Conservation (phyloP, 1,140 invertebrate species). For the Harpegnathos saltator region DNA sequence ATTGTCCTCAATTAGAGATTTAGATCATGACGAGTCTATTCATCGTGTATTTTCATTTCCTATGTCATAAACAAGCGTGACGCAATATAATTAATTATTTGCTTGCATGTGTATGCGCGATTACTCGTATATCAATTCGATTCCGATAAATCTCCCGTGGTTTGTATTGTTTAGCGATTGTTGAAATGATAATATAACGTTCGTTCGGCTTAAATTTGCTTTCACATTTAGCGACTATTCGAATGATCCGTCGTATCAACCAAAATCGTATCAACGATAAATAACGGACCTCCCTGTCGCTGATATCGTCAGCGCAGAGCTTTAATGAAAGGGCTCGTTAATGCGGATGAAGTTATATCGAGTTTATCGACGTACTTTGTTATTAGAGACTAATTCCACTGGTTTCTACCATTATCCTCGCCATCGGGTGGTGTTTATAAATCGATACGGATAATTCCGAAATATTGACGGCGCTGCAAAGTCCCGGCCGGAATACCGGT, state of each 20-base stretch:
- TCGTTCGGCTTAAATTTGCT: conserved; percentile 51
- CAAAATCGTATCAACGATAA: background rate
- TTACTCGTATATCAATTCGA: background rate
- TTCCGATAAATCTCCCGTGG: background rate
- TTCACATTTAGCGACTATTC: conserved; percentile 11
- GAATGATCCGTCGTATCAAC: conserved; percentile 29
- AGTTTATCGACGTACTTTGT: background rate
- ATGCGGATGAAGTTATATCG: conserved; percentile 12
- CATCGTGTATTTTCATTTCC: background rate
- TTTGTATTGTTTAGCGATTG: conserved; percentile 53
- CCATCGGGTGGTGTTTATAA: conserved; percentile 9
- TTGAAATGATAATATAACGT: background rate
- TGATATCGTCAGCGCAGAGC: background rate
- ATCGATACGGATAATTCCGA: background rate
- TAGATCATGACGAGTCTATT: background rate
- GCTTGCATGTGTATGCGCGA: background rate
- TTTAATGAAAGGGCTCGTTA: conserved; percentile 24
- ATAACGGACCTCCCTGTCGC: conserved; percentile 13
- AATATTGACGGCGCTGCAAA: background rate
- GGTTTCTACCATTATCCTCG: background rate
- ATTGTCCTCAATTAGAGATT: background rate
- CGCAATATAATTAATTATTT: background rate
- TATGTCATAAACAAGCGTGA: background rate
- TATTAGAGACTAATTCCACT: conserved; percentile 31
- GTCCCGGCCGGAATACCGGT: too few species aligned